Conservation (phyloP, 2,797 vertebrate species). For the Pseudochirops cupreus region DNA sequence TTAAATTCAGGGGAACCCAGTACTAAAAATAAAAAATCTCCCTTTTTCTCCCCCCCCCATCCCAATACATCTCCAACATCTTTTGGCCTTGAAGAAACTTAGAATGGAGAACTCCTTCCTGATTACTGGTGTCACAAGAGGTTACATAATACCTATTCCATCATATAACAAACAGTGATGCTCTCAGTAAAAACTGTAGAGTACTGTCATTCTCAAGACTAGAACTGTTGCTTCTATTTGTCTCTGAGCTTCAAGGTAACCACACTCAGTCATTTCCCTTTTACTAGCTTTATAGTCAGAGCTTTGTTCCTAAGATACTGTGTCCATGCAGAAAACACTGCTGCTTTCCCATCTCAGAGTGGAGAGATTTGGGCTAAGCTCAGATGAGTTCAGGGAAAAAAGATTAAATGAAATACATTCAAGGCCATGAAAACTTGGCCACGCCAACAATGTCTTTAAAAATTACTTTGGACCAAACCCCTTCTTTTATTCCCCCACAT, state of each 20-base stretch:
- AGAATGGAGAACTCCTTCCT: not conserved
- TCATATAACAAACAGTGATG: not conserved
- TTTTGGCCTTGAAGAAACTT: constrained; percentile 2
- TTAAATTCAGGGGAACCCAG: not conserved
- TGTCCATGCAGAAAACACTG: not conserved
- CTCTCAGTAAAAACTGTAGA: not conserved
- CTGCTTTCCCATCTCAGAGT: not conserved
- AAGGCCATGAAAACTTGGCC: constrained; percentile 41
- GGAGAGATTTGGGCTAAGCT: constrained; percentile 9
- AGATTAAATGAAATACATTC: constrained; percentile 15
- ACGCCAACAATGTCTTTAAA: constrained; percentile 10
- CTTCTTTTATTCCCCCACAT: not conserved
- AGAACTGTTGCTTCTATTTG: not conserved
- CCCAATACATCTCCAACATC: not conserved
- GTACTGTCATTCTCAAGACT: not conserved
- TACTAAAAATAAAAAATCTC: constrained; percentile 32
- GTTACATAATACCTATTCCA: not conserved
- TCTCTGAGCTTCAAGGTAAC: not conserved
- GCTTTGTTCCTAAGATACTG: not conserved
- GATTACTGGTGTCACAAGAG: constrained; percentile 2
- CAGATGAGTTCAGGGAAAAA: constrained; percentile 10
- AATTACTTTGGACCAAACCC: not conserved
- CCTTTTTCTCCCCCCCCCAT: not conserved
- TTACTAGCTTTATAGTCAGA: not conserved
- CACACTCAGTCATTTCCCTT: not conserved